These are phyloP conservation scores for Champsocephalus esox DNA, from an alignment of 2,797 vertebrate species.

Conservation along the genomic window DNA sequence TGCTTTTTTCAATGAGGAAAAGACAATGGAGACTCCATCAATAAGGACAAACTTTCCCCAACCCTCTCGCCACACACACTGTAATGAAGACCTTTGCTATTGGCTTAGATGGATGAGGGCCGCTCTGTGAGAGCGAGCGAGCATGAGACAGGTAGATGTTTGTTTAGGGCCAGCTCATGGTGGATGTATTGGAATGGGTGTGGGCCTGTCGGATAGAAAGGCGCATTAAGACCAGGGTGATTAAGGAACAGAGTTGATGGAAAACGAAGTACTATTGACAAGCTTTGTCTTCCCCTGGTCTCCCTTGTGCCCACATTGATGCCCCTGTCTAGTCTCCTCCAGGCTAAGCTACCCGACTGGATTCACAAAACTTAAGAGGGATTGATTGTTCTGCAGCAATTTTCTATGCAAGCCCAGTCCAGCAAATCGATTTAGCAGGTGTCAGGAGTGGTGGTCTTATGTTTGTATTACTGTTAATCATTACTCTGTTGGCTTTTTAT, in stretches of 20 bases:
- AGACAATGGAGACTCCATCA: constrained; percentile 83
- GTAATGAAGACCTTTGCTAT: constrained; percentile 86
- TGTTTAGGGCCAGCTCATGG: constrained; percentile 74
- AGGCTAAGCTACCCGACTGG: constrained; percentile 78
- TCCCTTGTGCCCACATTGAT: constrained; percentile 77
- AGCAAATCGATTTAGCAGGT: constrained; percentile 76
- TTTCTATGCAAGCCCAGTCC: constrained; percentile 72
- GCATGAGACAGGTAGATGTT: constrained; percentile 79
- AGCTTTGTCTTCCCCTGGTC: constrained; percentile 78
- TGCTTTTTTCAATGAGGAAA: constrained; percentile 65
- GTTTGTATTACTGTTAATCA: constrained; percentile 82
- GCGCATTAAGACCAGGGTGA: constrained; percentile 81
- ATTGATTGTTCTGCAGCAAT: constrained; percentile 84
- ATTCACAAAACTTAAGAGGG: constrained; percentile 81
- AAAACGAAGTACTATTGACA: constrained; percentile 84
- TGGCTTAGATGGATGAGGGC: constrained; percentile 82
- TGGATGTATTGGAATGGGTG: constrained; percentile 81
- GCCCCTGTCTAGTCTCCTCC: constrained; percentile 72
- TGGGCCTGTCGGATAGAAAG: constrained; percentile 67
- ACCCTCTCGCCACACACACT: constrained; percentile 72
- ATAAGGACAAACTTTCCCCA: constrained; percentile 80
- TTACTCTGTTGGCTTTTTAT: constrained; percentile 73
- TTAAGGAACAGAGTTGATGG: constrained; percentile 86
- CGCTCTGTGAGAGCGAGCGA: constrained; percentile 65
- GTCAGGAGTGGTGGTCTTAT: constrained; percentile 76